phyloP scores from a whole-genome alignment of 2,888 invertebrate species.

The Amblyjoppa proteus region DNA sequence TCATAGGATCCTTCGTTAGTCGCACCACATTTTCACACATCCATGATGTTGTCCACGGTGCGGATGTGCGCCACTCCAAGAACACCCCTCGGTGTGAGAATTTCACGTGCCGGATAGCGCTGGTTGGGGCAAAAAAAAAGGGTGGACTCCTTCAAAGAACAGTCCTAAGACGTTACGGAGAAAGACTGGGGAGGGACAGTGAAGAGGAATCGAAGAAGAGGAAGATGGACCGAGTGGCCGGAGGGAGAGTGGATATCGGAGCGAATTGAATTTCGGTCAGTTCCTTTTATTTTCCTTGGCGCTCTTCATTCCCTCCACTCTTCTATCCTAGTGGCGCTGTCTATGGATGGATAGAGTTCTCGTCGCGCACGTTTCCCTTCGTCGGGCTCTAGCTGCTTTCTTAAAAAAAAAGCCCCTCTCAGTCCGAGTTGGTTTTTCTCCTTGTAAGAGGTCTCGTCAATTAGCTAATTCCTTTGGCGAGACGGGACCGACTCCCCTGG shows the following conservation, averaged over 20 bases:
- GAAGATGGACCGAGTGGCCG: not conserved
- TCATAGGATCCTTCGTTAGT: not conserved
- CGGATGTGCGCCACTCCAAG: conserved; percentile 6
- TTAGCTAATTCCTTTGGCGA: conserved; percentile 80
- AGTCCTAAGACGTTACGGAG: conserved; percentile 56
- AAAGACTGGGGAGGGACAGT: conserved; percentile 48
- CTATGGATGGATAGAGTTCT: conserved; percentile 37
- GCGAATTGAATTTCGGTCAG: conserved; percentile 75
- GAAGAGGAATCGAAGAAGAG: conserved; percentile 63
- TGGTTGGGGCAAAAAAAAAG: conserved; percentile 8
- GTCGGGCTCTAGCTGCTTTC: conserved; percentile 58
- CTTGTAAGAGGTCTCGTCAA: conserved; percentile 76
- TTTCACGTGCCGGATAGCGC: conserved; percentile 40
- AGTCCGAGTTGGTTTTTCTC: conserved; percentile 43
- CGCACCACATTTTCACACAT: not conserved
- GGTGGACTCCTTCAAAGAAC: conserved; percentile 44
- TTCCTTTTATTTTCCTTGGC: conserved; percentile 70
- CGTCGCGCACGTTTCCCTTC: conserved; percentile 62
- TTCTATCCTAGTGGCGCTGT: conserved; percentile 44
- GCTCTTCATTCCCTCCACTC: conserved; percentile 63
- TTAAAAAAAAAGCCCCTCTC: conserved; percentile 43
- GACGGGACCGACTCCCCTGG: conserved; percentile 44
- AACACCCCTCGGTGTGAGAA: conserved; percentile 32
- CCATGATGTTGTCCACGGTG: not conserved
- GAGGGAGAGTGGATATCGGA: conserved; percentile 65